Evolutionary conservation across 1,140 invertebrate species (phyloP), one percentile per base, ranked within the genome.

Genomic region (Euura saliciscinereae): DNA sequence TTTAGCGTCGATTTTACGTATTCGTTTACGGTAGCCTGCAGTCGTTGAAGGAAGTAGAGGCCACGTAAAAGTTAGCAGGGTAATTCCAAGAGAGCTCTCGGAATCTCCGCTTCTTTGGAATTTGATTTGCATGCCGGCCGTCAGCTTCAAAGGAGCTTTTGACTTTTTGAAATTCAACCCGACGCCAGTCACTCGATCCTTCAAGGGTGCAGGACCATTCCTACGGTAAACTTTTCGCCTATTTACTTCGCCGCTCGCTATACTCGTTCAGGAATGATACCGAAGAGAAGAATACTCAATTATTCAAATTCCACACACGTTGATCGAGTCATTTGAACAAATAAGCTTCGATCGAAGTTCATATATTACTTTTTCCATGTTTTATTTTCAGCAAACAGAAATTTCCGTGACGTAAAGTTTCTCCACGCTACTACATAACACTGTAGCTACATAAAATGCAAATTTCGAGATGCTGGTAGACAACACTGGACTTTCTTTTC

Each of bases 71-170:
- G 68, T 69, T 71, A 73, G 28, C 74, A 10, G 10, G 72, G 72
- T 71, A 59, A 68, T 3, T 73, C 13, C 71, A 45, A 67, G 46
- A 59, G 13, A n/a, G 51, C 51, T 59, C 51, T 59, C 13, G 10
- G 51, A 59, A 59, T 59, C 51, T 6, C 51, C 13, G 51, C 51
- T 59, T 59, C 51, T 74, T 74, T 13, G 43, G 65, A 72, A 79
- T 77, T 77, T 73, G 69, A 72, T 79, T 79, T 80, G 69, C 76
- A 73, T 72, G 67, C 65, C 43, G 42, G 64, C 51, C 5, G 11
- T 64, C 46, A 13, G 74, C 70, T 72, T 74, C 75, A 78, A 75
- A 77, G 79, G 71, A 43, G 65, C 75, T 71, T 70, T 69, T 74
- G 79, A 75, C 77, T 77, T 74, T 79, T 71, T 74, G 66, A 64